Evolutionary conservation across 2,797 vertebrate species (phyloP), one percentile per base, ranked within the genome.

Genomic region (Sebastiscus tertius): DNA sequence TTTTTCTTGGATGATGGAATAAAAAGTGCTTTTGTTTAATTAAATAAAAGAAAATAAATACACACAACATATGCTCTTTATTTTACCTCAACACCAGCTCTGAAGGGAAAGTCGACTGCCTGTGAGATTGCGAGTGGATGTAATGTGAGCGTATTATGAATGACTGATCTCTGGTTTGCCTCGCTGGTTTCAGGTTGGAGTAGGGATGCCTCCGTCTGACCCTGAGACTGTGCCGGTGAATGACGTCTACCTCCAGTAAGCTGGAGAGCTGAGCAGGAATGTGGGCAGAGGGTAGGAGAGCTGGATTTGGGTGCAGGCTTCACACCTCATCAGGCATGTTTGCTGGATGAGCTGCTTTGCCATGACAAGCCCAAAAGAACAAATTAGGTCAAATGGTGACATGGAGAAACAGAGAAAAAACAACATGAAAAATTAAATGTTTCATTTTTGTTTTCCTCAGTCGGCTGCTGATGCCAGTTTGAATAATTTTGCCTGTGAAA

Each of bases 381-480:
- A 95, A 95, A 94, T 93, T 93, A 92, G 94, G 93, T 94, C 94
- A 95, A 92, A 93, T 36, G 36, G 88, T 94, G 91, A 93, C 90
- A 91, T 73, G 65, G 87, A 86, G 87, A 92, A 92, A 90, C 68
- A 46, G n/a, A 83, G 74, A 82, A 82, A 75, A 87, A 82, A 82
- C 60, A 87, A 87, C 87, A 88, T 89, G 88, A 90, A 89, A 89
- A 91, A 91, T 87, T 79, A 74, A 91, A 93, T 91, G 84, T 93
- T 88, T 89, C 77, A 77, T 88, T 89, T 85, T 70, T 88, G 82
- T 90, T 90, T 88, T 81, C 71, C 78, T 77, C 66, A 55, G 74
- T 86, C 66, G 70, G 58, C 67, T 64, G 46, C 63, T 73, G 78
- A 77, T 87, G 86, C 90, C 89, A 88, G 81, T 81, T 87, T 87